Evolutionary conservation across 2,113 vertebrate genomes (phyloP).

Genomic region (Podiceps cristatus): DNA sequence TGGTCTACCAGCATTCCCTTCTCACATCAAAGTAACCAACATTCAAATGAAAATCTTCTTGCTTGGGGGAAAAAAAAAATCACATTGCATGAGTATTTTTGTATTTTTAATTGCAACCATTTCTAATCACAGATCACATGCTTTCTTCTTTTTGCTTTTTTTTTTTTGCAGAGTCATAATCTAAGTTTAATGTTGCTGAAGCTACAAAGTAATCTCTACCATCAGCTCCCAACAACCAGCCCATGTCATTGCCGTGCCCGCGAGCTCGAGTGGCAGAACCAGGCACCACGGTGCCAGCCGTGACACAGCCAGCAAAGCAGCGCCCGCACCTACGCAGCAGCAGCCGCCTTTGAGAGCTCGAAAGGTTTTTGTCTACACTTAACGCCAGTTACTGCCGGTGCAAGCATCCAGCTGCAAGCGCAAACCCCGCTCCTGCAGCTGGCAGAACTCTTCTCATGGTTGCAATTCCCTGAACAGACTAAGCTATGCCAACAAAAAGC

Average conservation of each 20-base stretch:
- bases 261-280: background rate
- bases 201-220: background rate
- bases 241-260: background rate
- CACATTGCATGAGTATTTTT: background rate
- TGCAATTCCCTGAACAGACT: background rate
- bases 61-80: background rate
- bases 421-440: background rate
- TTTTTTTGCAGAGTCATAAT: background rate
- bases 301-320: background rate
- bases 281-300: background rate
- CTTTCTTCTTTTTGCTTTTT: background rate
- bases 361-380: background rate
- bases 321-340: background rate
- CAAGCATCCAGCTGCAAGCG: background rate
- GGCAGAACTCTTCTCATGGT: background rate
- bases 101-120: background rate
- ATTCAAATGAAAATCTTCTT: background rate
- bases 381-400: background rate
- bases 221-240: background rate
- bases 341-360: background rate
- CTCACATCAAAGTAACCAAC: background rate
- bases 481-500: constrained; percentile 6
- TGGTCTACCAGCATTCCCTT: background rate
- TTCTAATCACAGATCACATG: background rate
- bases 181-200: background rate